Evolutionary conservation across 2,888 invertebrate genomes (phyloP), one percentile per base, ranked within the genome.

Genomic region (Selenia dentaria): DNA sequence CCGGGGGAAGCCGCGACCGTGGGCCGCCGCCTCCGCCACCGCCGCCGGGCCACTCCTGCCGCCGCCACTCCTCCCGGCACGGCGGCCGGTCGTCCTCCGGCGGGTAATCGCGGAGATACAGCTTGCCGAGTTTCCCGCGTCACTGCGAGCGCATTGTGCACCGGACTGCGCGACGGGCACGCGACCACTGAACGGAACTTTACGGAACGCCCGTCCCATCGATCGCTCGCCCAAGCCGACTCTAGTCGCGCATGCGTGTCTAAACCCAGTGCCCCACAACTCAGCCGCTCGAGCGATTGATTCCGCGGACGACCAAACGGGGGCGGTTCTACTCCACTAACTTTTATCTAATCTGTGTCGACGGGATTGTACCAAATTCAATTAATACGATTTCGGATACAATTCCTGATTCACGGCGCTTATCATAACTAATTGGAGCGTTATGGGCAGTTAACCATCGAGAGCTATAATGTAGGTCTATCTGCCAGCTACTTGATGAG

Each of bases 1-100:
- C 96, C 83, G 96, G 96, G 80, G 96, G 96, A 91, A 96, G 75
- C 92, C 88, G 83, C 61, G 92, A 84, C 94, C 95, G 91, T 93
- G 83, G 59, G 57, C 67, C 67, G 56, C 64, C 67, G 56, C 64
- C 79, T 82, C 69, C 90, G 91, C 59, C 92, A 89, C 76, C 91
- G 25, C 64, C 67, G 63, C 79, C 79, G 67, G 79, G 59, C 83
- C 91, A 89, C 57, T 91, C 87, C 70, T 85, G 83, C 69, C 90
- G 91, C 59, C 92, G 90, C 76, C 91, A 91, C 57, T 91, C 85
- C 70, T 86, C 88, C 69, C 87, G 86, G 74, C 88, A 81, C 75
- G 86, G 69, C 87, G 86, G 79, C 92, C 89, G 77, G 86, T 92
- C 82, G 83, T 83, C 92, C 83, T 86, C 92, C 78, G 70, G 92